Base-by-base conservation (phyloP, 2,797 vertebrate genomes). In the Prunella strophiata region DNA sequence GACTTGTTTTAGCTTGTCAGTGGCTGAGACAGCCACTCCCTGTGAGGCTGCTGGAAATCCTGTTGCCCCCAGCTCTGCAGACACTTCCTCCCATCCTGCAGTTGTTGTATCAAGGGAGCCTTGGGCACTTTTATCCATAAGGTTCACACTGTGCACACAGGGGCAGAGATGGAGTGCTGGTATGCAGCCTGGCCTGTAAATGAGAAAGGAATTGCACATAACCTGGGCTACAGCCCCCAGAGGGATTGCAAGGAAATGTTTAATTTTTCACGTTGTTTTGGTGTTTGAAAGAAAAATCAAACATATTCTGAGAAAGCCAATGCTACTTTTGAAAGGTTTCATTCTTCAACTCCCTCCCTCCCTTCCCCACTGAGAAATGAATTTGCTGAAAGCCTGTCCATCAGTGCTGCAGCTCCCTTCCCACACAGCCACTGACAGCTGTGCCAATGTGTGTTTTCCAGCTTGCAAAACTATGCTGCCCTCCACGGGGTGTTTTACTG, bases 401-500 rank as follows among this genome's bases (percentile, higher is more conserved):
- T 62, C 76, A 73, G 32, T 25, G 52, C 67, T 71, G 5, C 73
- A 55, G 42, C 73, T 59, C 52, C 70, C 58, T 36, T 89, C 82
- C 76, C 79, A 78, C 58, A 78, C 23, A 74, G 51, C 36, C 16
- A 3, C 89, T 96, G 79, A 96, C 92, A 81, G 23, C 62, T 63
- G 12, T 84, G 71, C 68, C 89, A 61, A 57, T 89, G 43, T 96
- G 50, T 97, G 95, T 78, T 95, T 98, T 98, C 67, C 97, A 99
- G 99, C 97, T 96, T 98, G 94, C 91, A 97, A 91, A 98, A 96
- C 96, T 99, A 98, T 30, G 87, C 98, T 45, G 97, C 98, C 70
- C 95, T 98, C 80, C 96, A 96, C 0, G 98, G 98, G 38, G 97
- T 98, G 52, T 98, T 99, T 93, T 99, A 98, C 98, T 99, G 98